phyloP scores from a whole-genome alignment of 2,113 vertebrate genomes.

The Ictalurus punctatus region DNA sequence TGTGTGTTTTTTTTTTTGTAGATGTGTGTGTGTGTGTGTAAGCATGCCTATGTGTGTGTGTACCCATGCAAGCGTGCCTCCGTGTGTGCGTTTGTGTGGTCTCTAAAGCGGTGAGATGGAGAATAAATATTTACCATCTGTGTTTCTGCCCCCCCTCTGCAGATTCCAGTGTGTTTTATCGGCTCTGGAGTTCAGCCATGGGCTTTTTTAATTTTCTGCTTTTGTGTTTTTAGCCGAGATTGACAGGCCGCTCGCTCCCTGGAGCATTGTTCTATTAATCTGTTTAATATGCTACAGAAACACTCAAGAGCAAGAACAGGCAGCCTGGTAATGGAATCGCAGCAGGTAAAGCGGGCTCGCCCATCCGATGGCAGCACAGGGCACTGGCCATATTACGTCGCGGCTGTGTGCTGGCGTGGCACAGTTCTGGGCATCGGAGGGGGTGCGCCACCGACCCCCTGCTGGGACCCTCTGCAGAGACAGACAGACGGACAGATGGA shows the following conservation, averaged over 20 bases:
- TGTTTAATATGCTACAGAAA: constrained; percentile 86
- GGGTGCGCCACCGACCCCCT: constrained; percentile 51
- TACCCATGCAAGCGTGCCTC: constrained; percentile 32
- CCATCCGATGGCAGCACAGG: constrained; percentile 68
- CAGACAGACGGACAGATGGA: constrained; percentile 66
- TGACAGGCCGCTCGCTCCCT: constrained; percentile 77
- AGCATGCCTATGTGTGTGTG: constrained; percentile 38
- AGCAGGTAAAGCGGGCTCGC: constrained; percentile 69
- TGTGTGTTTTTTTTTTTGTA: constrained; percentile 11
- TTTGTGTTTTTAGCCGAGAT: constrained; percentile 79
- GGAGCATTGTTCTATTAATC: constrained; percentile 83
- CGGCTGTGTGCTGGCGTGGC: constrained; percentile 37
- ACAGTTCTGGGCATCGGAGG: constrained; percentile 46
- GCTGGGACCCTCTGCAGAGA: constrained; percentile 63
- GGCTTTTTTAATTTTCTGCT: constrained; percentile 85
- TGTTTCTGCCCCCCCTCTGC: constrained; percentile 55
- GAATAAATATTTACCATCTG: constrained; percentile 80
- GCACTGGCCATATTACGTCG: constrained; percentile 55
- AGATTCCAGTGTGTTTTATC: constrained; percentile 74
- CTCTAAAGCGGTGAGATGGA: constrained; percentile 67
- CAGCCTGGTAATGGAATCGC: constrained; percentile 78
- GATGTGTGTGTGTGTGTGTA: constrained; percentile 32
- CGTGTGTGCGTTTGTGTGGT: constrained; percentile 53
- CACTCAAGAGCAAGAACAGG: constrained; percentile 71
- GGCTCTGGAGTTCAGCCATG: constrained; percentile 78